Evolutionary conservation across 1,140 invertebrate species (phyloP).

Genomic region (Leptoteleia sp.): DNA sequence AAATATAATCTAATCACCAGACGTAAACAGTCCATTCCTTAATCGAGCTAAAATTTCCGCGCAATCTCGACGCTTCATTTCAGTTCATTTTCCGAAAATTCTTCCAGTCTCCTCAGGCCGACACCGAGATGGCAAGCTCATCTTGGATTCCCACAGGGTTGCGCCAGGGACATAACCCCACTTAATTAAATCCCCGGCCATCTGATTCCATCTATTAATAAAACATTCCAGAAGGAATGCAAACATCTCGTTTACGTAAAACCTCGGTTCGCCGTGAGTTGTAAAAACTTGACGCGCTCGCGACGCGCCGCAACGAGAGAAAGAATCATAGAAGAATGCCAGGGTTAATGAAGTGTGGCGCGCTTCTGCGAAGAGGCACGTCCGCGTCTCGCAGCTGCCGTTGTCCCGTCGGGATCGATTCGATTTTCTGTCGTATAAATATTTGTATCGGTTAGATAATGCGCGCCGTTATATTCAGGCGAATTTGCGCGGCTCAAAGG

Average conservation of each 20-base stretch:
- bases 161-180: constrained; percentile 34
- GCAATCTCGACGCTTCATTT: too few species aligned
- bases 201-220: constrained; percentile 58
- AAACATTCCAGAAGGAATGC: constrained; percentile 47
- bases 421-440: constrained; percentile 39
- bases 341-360: constrained; percentile 57
- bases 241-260: constrained; percentile 58
- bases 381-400: constrained; percentile 47
- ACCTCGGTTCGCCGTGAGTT: constrained; percentile 20
- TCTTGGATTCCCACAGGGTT: constrained; percentile 28
- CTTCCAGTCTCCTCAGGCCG: background rate
- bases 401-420: constrained; percentile 29
- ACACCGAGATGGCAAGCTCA: constrained; percentile 31
- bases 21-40: too few species aligned
- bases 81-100: background rate
- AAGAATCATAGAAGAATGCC: constrained; percentile 60
- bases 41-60: too few species aligned
- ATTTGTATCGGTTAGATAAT: constrained; percentile 48
- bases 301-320: constrained; percentile 45
- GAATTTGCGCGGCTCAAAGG: constrained; percentile 31
- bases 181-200: constrained; percentile 52
- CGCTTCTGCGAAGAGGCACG: constrained; percentile 42
- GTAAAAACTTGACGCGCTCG: constrained; percentile 57
- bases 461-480: constrained; percentile 41
- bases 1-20: too few species aligned